Percentiles rank a stretch among this genome's conserved stretches.
Evolutionary conservation across 2,113 vertebrate genomes (phyloP).

Genomic region (Onychostruthus taczanowskii): DNA sequence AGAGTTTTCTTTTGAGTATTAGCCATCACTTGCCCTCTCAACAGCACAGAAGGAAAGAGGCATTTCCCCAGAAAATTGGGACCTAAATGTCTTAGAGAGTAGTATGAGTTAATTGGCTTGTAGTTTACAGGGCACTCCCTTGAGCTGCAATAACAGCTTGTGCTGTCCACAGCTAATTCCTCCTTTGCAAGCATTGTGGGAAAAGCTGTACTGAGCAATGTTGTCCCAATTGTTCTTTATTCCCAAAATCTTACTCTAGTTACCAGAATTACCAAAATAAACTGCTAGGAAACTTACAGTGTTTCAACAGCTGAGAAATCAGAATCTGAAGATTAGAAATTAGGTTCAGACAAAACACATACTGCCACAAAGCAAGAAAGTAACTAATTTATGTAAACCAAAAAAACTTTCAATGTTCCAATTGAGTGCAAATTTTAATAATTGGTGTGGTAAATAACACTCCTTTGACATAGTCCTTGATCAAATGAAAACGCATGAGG

Average conservation of each 20-base stretch:
- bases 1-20: background rate
- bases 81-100: background rate
- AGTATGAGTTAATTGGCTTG: background rate
- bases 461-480: background rate
- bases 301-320: background rate
- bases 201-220: background rate
- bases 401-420: background rate
- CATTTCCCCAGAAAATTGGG: background rate
- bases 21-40: background rate
- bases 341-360: background rate
- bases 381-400: background rate
- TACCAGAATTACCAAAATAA: background rate
- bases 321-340: background rate
- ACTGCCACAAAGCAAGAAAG: background rate
- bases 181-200: background rate
- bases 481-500: background rate
- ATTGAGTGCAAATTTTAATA: background rate
- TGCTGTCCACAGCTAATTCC: background rate
- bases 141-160: background rate
- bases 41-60: background rate
- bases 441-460: background rate
- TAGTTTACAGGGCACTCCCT: background rate
- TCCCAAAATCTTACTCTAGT: background rate
- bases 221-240: background rate
- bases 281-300: background rate